Evolutionary conservation across 2,888 invertebrate genomes (phyloP).

Genomic region (Elegia similella): DNA sequence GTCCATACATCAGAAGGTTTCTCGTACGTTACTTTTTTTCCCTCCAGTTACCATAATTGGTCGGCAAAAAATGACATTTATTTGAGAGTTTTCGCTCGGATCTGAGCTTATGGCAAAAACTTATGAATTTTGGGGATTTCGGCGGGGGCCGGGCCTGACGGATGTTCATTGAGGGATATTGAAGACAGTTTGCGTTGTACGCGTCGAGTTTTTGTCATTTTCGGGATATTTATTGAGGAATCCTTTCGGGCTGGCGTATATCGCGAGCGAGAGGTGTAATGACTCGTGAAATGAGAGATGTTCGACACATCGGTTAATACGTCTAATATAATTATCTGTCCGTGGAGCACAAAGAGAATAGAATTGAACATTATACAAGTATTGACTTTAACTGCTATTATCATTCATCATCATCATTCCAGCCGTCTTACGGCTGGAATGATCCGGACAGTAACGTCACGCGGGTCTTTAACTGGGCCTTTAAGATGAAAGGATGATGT

Average conservation of each 20-base stretch:
- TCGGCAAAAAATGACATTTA: constrained; percentile 56
- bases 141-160: constrained; percentile 30
- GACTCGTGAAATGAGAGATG: constrained; percentile 38
- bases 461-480: too few relatives aligned
- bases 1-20: constrained; percentile 46
- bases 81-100: constrained; percentile 44
- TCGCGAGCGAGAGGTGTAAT: constrained; percentile 24
- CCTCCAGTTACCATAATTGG: constrained; percentile 42
- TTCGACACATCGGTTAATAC: neutral
- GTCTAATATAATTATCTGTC: too few relatives aligned
- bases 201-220: constrained; percentile 45
- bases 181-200: constrained; percentile 37
- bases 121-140: constrained; percentile 49
- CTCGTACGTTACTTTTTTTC: constrained; percentile 56
- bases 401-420: too few relatives aligned
- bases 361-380: too few relatives aligned
- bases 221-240: constrained; percentile 35
- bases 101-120: constrained; percentile 44
- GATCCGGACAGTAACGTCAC: too few relatives aligned
- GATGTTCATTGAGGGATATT: constrained; percentile 44
- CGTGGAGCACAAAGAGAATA: too few relatives aligned
- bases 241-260: constrained; percentile 27
- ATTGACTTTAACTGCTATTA: too few relatives aligned
- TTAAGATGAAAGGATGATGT: too few relatives aligned
- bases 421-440: too few relatives aligned